phyloP scores from a whole-genome alignment of 2,113 vertebrate species.

The Geococcyx californianus region DNA sequence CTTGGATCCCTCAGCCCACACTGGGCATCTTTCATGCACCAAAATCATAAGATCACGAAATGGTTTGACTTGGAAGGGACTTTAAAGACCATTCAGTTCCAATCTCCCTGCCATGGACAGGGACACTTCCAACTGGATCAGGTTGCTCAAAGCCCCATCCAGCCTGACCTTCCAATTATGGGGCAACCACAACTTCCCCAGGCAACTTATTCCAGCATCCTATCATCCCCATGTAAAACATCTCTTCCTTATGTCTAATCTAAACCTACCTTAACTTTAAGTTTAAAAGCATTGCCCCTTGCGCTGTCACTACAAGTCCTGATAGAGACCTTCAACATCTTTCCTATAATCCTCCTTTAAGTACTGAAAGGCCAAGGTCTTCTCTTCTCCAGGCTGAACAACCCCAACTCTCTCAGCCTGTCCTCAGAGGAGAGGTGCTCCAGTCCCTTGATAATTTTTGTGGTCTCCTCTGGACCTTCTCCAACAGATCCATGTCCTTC shows the following conservation, averaged over 20 bases:
- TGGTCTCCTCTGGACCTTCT: rapidly evolving
- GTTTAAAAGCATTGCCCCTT: background rate
- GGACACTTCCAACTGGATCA: rapidly evolving
- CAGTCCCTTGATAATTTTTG: rapidly evolving
- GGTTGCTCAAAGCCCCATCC: background rate
- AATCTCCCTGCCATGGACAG: background rate
- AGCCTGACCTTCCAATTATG: background rate
- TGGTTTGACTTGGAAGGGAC: background rate
- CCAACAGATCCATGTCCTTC: background rate
- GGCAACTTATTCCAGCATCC: rapidly evolving
- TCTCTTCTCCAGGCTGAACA: background rate
- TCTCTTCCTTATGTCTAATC: background rate
- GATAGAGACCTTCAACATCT: rapidly evolving
- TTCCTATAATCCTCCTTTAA: background rate
- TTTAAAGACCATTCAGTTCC: background rate
- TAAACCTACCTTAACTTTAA: background rate
- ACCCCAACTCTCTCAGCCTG: background rate
- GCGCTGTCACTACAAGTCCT: rapidly evolving
- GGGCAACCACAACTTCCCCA: rapidly evolving
- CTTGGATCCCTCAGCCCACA: background rate
- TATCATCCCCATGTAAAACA: background rate
- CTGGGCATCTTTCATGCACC: background rate
- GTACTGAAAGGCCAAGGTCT: rapidly evolving
- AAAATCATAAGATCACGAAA: background rate
- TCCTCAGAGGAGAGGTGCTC: background rate